Base-by-base conservation (phyloP, 2,888 invertebrate species). In the Trachelus stipa region DNA sequence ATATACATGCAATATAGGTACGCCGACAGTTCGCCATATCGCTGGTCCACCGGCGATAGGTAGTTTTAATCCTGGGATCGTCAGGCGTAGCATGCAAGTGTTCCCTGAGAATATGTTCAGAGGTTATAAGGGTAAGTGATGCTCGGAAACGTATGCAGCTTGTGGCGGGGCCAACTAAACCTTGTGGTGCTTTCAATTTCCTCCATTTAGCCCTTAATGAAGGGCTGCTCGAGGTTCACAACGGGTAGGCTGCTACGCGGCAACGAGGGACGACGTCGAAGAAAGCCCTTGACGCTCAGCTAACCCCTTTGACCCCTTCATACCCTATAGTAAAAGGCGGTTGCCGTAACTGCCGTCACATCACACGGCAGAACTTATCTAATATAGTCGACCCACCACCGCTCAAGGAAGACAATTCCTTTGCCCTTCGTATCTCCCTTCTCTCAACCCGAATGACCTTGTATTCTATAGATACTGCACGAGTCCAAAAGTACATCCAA, bases 171-270 rank as follows among this genome's bases (percentile, higher is more conserved):
- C 71, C 71, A 34, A 71, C 71, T 71, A 71, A 71, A 31, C 73
- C 79, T 76, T 76, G 82, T 73, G 85, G 83, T 82, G 85, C 88
- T 87, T 89, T 89, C 88, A 89, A 89, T 89, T 88, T 88, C 86
- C 86, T 82, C 85, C 85, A 87, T 88, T 87, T 87, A 84, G 83
- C 79, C 79, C 82, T 77, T 88, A 88, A 88, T 85, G 87, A 88
- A 87, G 88, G 84, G 84, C 84, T 84, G 79, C 81, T 81, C 83
- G 56, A 56, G 56, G 23, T 56, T 56, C 77, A 81, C 79, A 80
- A 76, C 79, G 80, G 73, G 80, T 79, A 82, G 79, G 78, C 73
- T 75, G 79, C 71, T 76, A 77, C 74, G 68, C 74, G 73, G 77
- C 78, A 79, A 76, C 69, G 81, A 84, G 82, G 85, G 83, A 83